These are phyloP conservation scores for Intellagama lesueurii DNA, from an alignment of 2,797 vertebrate genomes.

Conservation along the genomic window DNA sequence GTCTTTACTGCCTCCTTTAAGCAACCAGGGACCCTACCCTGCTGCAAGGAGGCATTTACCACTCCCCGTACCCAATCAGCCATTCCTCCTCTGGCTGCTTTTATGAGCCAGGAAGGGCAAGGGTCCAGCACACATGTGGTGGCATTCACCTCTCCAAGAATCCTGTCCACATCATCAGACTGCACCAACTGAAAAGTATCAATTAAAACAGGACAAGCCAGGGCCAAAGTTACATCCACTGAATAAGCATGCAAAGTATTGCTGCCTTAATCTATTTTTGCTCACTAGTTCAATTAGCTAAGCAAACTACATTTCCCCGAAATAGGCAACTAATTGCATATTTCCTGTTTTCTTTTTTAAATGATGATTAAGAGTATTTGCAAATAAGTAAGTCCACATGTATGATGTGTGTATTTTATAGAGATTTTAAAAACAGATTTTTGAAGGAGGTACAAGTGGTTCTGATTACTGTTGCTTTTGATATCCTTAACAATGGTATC, in stretches of 20 bases:
- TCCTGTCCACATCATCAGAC: too few species aligned
- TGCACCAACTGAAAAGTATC: too few species aligned
- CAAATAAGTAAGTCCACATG: not conserved
- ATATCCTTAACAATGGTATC: not conserved
- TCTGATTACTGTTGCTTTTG: not conserved
- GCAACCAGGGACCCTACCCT: too few species aligned
- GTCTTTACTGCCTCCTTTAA: too few species aligned
- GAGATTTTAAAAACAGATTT: not conserved
- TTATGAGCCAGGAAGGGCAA: too few species aligned
- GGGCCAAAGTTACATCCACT: too few species aligned
- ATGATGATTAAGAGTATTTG: not conserved
- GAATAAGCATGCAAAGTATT: not conserved
- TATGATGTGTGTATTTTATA: not conserved
- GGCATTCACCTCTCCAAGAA: too few species aligned
- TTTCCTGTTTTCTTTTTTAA: not conserved
- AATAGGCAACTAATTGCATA: not conserved
- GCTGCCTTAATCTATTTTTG: not conserved
- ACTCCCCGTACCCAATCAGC: too few species aligned
- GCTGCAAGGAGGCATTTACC: too few species aligned
- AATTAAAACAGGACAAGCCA: too few species aligned
- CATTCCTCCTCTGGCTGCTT: too few species aligned
- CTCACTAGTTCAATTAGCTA: not conserved
- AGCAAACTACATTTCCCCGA: not conserved
- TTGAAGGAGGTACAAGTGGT: not conserved
- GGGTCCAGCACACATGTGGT: too few species aligned